Evolutionary conservation across 2,797 vertebrate species (phyloP).

Genomic region (Uromys caudimaculatus): DNA sequence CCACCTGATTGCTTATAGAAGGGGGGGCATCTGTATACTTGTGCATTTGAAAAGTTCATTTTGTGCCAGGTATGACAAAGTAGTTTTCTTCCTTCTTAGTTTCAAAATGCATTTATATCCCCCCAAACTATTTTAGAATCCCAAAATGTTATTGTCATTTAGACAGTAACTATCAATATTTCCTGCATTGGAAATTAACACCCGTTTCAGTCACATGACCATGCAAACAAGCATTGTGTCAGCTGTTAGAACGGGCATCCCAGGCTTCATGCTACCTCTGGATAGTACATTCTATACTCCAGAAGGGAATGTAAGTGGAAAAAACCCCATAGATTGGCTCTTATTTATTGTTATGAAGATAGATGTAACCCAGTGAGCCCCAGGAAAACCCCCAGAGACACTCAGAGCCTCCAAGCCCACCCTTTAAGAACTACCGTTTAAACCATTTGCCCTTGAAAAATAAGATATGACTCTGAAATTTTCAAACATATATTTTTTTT

Average conservation of each 20-base stretch:
- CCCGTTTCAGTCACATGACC: not conserved
- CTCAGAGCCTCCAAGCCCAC: not conserved
- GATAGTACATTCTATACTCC: not conserved
- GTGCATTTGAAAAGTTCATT: not conserved
- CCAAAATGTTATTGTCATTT: not conserved
- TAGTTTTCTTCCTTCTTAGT: not conserved
- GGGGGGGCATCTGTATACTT: not conserved
- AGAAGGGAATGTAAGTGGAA: not conserved
- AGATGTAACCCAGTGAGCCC: not conserved
- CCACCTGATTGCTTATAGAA: not conserved
- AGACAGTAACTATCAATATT: not conserved
- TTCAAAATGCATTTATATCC: conserved; percentile 14
- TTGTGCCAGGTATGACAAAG: not conserved
- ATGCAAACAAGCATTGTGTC: not conserved
- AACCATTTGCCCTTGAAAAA: not conserved
- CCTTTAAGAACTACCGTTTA: conserved; percentile 8
- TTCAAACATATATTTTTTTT: not conserved
- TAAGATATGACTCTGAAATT: not conserved
- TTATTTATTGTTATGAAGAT: conserved; percentile 30
- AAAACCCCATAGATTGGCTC: not conserved
- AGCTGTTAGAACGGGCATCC: not conserved
- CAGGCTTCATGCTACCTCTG: not conserved
- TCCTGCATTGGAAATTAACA: not conserved
- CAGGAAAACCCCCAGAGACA: not conserved
- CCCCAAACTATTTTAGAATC: conserved; percentile 11